Percentiles rank a stretch among this genome's conserved stretches.
These are phyloP conservation scores for Eptesicus fuscus DNA, from an alignment of 2,113 vertebrate species.

Conservation along the genomic window DNA sequence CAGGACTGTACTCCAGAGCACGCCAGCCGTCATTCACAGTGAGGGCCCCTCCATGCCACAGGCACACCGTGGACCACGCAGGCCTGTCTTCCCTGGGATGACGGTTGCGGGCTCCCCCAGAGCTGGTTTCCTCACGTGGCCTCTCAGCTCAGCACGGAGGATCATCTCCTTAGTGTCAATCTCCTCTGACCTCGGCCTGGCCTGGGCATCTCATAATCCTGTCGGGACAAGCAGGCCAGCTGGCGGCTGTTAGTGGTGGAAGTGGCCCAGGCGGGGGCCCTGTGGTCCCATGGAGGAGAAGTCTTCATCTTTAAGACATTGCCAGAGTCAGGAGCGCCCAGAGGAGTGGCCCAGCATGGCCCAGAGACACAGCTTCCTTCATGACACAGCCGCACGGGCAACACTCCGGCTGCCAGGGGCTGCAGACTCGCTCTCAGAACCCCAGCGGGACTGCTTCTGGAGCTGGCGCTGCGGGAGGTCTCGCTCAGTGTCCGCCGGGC, in stretches of 20 bases:
- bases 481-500: not conserved
- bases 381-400: not conserved
- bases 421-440: not conserved
- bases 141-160: not conserved
- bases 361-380: not conserved
- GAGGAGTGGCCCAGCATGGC: not conserved
- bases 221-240: slow-evolving; percentile 83
- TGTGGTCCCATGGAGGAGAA: not conserved
- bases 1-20: not conserved
- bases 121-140: not conserved
- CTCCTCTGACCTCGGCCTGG: slow-evolving; percentile 84
- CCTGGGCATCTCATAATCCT: slow-evolving; percentile 85
- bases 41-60: accelerated
- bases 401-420: not conserved
- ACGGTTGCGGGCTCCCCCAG: not conserved
- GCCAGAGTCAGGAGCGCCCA: not conserved
- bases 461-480: not conserved
- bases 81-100: not conserved
- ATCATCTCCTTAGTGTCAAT: slow-evolving; percentile 91
- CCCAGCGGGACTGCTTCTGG: not conserved
- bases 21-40: accelerated
- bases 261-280: not conserved
- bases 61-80: not conserved
- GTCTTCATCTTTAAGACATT: not conserved
- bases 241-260: not conserved